Percentiles rank a stretch among this genome's conserved stretches.
These are phyloP conservation scores for Cliona cf. orientalis DNA, from an alignment of 37 sponge, comb jelly and placozoan species.

Conservation along the genomic window DNA sequence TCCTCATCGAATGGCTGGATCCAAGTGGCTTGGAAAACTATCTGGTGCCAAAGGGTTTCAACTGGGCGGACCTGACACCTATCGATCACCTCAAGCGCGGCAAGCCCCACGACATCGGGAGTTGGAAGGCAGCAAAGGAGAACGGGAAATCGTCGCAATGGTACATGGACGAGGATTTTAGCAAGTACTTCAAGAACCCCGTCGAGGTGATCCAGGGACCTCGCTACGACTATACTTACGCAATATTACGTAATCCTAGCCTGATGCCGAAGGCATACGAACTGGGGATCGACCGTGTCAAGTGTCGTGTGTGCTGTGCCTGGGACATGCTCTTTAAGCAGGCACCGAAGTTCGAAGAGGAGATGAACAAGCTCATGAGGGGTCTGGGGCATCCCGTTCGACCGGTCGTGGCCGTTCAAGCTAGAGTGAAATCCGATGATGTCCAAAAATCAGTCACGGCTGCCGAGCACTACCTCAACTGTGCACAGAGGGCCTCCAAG, in stretches of 20 bases:
- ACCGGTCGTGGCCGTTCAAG: constrained; percentile 34
- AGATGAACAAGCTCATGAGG: constrained; percentile 37
- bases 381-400: constrained; percentile 9
- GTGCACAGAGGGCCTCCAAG: constrained; percentile 35
- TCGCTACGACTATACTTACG: constrained; percentile 63
- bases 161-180: constrained; percentile 61
- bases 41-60: constrained; percentile 44
- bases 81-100: constrained; percentile 23
- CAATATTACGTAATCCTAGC: constrained; percentile 42
- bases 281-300: constrained; percentile 35
- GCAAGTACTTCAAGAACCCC: constrained; percentile 24
- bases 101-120: constrained; percentile 53
- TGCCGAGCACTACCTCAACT: constrained; percentile 17
- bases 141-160: constrained; percentile 30
- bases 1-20: constrained; percentile 68
- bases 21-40: constrained; percentile 36
- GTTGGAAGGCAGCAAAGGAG: constrained; percentile 47
- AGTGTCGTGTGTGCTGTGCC: constrained; percentile 60
- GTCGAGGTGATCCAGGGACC: constrained; percentile 56
- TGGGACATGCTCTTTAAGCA: constrained; percentile 58
- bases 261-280: constrained; percentile 48
- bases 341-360: constrained; percentile 30
- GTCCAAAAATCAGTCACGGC: constrained; percentile 7
- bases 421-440: constrained; percentile 15
- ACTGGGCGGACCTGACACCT: constrained; percentile 40